Evolutionary conservation across 37 sponge, comb jelly and placozoan species (phyloP).

Genomic region (Ephydatia muelleri): DNA sequence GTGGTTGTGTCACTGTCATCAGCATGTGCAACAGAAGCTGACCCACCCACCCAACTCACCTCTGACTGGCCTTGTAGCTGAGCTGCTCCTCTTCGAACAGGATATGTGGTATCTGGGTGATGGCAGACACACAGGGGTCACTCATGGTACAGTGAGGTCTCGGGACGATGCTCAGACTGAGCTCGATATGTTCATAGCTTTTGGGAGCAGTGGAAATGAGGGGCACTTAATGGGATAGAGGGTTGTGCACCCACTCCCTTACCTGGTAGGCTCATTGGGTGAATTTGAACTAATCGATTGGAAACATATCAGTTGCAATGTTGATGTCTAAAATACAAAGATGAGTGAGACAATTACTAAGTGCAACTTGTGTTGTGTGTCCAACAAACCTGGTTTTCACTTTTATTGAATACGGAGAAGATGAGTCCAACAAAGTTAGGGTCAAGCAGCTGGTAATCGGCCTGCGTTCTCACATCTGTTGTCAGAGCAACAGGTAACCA

Average conservation of each 20-base stretch:
- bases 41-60: neutral
- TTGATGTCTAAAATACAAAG: conserved; percentile 25
- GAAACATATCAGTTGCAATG: conserved; percentile 65
- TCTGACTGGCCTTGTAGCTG: conserved; percentile 32
- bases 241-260: neutral
- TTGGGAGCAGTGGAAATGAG: neutral
- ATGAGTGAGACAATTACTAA: neutral
- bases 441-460: conserved; percentile 85
- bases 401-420: conserved; percentile 84
- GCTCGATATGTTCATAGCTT: conserved; percentile 61
- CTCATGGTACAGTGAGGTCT: conserved; percentile 49
- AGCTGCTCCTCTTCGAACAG: conserved; percentile 76
- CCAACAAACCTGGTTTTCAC: conserved; percentile 3
- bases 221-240: neutral
- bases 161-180: conserved; percentile 50
- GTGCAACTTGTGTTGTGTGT: neutral
- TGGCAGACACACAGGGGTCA: conserved; percentile 56
- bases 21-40: neutral
- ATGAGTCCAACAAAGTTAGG: conserved; percentile 89
- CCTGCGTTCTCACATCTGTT: conserved; percentile 87
- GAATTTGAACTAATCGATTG: conserved; percentile 35
- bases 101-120: conserved; percentile 72
- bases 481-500: neutral
- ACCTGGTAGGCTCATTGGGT: conserved; percentile 5
- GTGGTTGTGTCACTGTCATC: neutral